Base-by-base conservation (phyloP, 2,888 invertebrate genomes). In the Neuroscelio doddi region DNA sequence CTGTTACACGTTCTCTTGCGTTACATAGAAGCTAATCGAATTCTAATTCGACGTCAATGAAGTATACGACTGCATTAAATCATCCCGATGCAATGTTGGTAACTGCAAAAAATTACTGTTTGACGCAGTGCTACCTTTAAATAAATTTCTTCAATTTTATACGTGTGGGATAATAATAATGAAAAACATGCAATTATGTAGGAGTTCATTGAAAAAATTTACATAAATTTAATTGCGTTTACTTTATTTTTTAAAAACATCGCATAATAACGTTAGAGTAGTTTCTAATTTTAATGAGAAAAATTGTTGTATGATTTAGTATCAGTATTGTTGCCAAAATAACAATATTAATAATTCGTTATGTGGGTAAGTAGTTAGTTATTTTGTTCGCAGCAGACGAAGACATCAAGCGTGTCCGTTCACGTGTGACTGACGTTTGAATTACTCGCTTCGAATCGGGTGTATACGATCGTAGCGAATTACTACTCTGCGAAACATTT, bases 351-450 rank as follows among this genome's bases (percentile, higher is more conserved):
- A 21, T 5, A 21, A 3, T 21, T 21, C 3, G 5, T 5, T 21
- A 5, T 5, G 21, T 3, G 21, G 5, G 21, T 5, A 21, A 21
- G 21, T 21, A 21, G 21, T 21, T 21, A 14, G 36, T 14, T 14
- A 15, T 10, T 38, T 38, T 5, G 16, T 7, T n/a, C 34, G 34
- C 7, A 12, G 24, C 41, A 24, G 41, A 41, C 41, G 64, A 69
- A 69, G 65, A 70, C 67, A 68, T 70, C 67, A 62, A 41, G 57
- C 46, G 68, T 67, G 73, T 68, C 71, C 75, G 68, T 72, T 78
- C 75, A 72, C 73, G 78, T 76, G 76, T 79, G 80, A 79, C 76
- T 76, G 76, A 79, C 74, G 80, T 75, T 75, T 74, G 77, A 79
- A 80, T 77, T 71, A 76, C 64, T 58, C 61, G 69, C 66, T 24